These are phyloP conservation scores for Sciurus vulgaris DNA, from an alignment of 2,797 vertebrate species.

Conservation along the genomic window DNA sequence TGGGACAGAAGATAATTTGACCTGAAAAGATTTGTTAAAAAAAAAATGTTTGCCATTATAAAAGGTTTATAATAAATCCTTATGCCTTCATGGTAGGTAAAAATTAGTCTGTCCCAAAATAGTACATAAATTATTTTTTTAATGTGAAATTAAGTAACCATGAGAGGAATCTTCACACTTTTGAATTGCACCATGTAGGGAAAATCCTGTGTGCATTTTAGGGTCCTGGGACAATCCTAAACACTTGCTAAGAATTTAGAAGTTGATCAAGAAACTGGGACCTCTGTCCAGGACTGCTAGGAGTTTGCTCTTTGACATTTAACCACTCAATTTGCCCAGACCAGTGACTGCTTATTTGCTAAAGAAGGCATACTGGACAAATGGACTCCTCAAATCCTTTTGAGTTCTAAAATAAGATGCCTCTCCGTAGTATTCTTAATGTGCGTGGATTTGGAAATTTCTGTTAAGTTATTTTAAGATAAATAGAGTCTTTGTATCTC, in stretches of 20 bases:
- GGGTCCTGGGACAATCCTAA: background rate
- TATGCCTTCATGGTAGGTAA: background rate
- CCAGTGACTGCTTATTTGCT: constrained; percentile 40
- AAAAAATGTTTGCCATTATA: background rate
- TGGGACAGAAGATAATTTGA: constrained; percentile 32
- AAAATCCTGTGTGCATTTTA: background rate
- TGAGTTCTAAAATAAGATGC: constrained; percentile 62
- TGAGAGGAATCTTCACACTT: background rate
- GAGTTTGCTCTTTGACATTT: constrained; percentile 32
- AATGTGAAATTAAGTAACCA: constrained; percentile 20
- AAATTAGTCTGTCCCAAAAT: background rate
- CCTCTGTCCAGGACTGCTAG: background rate
- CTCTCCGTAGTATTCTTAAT: constrained; percentile 45
- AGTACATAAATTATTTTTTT: background rate
- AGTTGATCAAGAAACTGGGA: background rate
- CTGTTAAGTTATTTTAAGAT: constrained; percentile 64
- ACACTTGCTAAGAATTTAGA: constrained; percentile 23
- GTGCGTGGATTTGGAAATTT: constrained; percentile 39
- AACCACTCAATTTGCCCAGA: constrained; percentile 12
- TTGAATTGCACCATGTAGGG: background rate
- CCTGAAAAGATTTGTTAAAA: constrained; percentile 36
- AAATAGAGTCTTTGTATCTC: background rate
- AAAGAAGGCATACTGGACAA: constrained; percentile 44
- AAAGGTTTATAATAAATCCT: constrained; percentile 21
- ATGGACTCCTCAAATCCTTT: constrained; percentile 41